A percentile compares a stretch with the other conserved stretches of the same genome.
phyloP scores from a whole-genome alignment of 2,888 invertebrate species.

The Nomada fabriciana region DNA sequence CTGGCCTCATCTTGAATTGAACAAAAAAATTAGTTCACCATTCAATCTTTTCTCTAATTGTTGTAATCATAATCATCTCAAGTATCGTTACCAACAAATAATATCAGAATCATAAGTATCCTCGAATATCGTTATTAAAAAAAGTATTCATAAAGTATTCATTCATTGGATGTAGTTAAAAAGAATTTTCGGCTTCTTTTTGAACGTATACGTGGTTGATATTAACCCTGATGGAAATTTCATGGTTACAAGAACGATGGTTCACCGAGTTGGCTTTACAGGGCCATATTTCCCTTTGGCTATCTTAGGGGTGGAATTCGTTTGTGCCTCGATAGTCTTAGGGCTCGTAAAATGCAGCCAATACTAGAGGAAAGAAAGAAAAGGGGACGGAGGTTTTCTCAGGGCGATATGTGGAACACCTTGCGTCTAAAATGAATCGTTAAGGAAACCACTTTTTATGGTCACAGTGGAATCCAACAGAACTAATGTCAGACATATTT shows the following conservation, averaged over 20 bases:
- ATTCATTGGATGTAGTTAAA: constrained; percentile 12
- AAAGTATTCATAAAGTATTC: background rate
- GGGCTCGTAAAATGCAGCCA: constrained; percentile 47
- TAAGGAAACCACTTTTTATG: constrained; percentile 41
- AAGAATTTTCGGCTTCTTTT: constrained; percentile 6
- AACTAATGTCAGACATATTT: constrained; percentile 49
- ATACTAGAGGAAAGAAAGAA: background rate
- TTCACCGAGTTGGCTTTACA: constrained; percentile 36
- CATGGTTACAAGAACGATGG: constrained; percentile 47
- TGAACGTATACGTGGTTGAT: constrained; percentile 7
- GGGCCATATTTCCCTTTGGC: constrained; percentile 27
- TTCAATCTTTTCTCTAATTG: background rate
- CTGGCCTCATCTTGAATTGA: too few species aligned
- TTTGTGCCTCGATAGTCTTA: constrained; percentile 39
- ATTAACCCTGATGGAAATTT: constrained; percentile 57
- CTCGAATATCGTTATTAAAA: too few species aligned
- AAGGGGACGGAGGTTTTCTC: constrained; percentile 19
- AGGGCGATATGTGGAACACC: constrained; percentile 46
- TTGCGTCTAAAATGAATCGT: constrained; percentile 38
- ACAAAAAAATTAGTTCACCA: too few species aligned
- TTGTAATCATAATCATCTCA: too few species aligned
- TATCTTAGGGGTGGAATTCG: constrained; percentile 20
- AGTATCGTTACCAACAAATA: too few species aligned
- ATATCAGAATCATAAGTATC: too few species aligned
- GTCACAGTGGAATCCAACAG: constrained; percentile 20